Percentiles rank a stretch among this genome's conserved stretches.
phyloP scores from a whole-genome alignment of 2,888 invertebrate genomes.

The Heliconius sara region DNA sequence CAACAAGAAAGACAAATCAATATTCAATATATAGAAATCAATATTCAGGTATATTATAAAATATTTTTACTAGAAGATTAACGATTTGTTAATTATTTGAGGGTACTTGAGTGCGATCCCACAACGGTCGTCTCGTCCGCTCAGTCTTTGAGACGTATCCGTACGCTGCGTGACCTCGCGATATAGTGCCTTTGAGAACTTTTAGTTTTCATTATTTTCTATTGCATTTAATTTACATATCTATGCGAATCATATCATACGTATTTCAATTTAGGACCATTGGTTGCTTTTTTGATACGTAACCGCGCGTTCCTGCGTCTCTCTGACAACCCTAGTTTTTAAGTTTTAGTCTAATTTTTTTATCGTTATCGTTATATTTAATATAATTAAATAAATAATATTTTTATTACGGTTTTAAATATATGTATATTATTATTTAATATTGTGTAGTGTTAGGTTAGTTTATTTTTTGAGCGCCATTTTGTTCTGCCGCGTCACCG shows the following conservation, averaged over 20 bases:
- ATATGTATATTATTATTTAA: conserved; percentile 47
- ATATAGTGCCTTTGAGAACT: conserved; percentile 52
- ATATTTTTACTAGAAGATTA: not conserved
- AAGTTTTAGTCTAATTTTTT: conserved; percentile 53
- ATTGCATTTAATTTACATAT: conserved; percentile 41
- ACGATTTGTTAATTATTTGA: conserved; percentile 40
- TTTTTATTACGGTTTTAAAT: conserved; percentile 47
- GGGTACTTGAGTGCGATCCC: conserved; percentile 56
- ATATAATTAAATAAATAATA: conserved; percentile 42
- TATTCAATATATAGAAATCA: not conserved
- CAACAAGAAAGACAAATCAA: not conserved
- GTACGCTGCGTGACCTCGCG: conserved; percentile 60
- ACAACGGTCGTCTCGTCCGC: conserved; percentile 40
- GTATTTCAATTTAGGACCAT: conserved; percentile 33
- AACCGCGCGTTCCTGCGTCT: conserved; percentile 54
- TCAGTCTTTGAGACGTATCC: conserved; percentile 70
- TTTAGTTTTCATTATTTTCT: conserved; percentile 47
- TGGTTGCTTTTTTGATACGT: conserved; percentile 48
- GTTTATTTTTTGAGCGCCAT: conserved; percentile 61
- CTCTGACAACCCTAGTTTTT: conserved; percentile 58
- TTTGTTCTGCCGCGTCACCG: conserved; percentile 60
- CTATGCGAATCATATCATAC: conserved; percentile 47
- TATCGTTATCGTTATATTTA: conserved; percentile 37
- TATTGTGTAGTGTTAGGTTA: conserved; percentile 55
- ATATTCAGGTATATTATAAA: not conserved